These are phyloP conservation scores for Gallinago solitaria DNA, from an alignment of 2,797 vertebrate genomes.

Conservation along the genomic window DNA sequence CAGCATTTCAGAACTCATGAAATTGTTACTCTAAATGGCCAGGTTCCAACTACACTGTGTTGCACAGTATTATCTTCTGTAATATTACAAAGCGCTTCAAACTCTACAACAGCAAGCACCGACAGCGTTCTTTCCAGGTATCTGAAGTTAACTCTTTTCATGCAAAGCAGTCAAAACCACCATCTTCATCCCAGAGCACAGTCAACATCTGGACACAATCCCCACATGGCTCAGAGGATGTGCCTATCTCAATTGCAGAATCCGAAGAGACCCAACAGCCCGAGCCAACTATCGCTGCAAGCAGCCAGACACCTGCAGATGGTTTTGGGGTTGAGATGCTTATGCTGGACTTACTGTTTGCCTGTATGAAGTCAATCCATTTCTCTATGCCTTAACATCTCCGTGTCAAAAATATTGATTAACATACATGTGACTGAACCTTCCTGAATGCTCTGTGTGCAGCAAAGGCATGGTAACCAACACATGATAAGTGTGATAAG, in stretches of 20 bases:
- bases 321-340: neutral
- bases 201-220: neutral
- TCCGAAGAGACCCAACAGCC: neutral
- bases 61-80: neutral
- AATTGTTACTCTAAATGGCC: neutral
- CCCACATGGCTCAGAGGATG: neutral
- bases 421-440: neutral
- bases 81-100: neutral
- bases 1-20: neutral
- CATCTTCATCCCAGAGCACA: neutral
- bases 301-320: neutral
- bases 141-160: neutral
- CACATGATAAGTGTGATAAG: neutral
- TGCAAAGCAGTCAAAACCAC: neutral
- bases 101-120: neutral
- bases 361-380: neutral
- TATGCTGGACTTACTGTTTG: neutral
- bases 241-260: neutral
- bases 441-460: neutral
- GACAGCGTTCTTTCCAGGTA: neutral
- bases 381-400: neutral
- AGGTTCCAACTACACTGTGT: neutral
- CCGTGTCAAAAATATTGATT: neutral
- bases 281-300: neutral
- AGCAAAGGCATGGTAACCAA: neutral